These are phyloP conservation scores for Nothocercus julius DNA, from an alignment of 2,113 vertebrate genomes.

Conservation along the genomic window DNA sequence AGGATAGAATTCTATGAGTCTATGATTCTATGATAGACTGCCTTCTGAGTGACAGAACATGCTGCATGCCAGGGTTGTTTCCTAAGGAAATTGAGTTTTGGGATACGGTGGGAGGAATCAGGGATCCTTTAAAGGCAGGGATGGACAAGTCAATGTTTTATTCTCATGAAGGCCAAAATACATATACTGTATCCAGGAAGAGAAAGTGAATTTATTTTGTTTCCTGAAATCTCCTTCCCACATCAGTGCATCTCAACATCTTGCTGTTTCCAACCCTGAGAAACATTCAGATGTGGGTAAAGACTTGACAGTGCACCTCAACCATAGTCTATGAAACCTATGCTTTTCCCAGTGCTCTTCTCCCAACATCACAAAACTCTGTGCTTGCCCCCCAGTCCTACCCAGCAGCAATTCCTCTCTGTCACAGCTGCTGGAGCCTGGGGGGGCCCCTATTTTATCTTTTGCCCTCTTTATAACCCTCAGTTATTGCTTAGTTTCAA, in stretches of 20 bases:
- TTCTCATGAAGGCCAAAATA: background rate
- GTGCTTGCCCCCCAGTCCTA: background rate
- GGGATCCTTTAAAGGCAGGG: background rate
- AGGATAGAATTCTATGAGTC: too few species aligned
- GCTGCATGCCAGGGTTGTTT: background rate
- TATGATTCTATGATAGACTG: too few species aligned
- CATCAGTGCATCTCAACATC: background rate
- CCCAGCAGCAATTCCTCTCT: background rate
- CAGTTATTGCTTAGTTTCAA: background rate
- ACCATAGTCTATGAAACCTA: background rate
- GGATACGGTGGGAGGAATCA: background rate
- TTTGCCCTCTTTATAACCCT: background rate
- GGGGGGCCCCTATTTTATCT: background rate
- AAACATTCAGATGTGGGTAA: background rate
- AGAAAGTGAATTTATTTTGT: background rate
- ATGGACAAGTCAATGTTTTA: constrained; percentile 6
- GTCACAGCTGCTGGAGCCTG: background rate
- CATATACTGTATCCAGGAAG: background rate
- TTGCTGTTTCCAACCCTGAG: background rate
- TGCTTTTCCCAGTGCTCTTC: background rate
- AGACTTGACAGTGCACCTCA: background rate
- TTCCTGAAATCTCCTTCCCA: background rate
- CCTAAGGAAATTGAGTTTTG: background rate
- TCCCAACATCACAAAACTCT: rapidly evolving
- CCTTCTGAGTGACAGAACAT: background rate